These are phyloP conservation scores for Cassiopea andromeda DNA, from an alignment of 30 jellyfish, hydroid and myxozoan genomes.

Conservation along the genomic window DNA sequence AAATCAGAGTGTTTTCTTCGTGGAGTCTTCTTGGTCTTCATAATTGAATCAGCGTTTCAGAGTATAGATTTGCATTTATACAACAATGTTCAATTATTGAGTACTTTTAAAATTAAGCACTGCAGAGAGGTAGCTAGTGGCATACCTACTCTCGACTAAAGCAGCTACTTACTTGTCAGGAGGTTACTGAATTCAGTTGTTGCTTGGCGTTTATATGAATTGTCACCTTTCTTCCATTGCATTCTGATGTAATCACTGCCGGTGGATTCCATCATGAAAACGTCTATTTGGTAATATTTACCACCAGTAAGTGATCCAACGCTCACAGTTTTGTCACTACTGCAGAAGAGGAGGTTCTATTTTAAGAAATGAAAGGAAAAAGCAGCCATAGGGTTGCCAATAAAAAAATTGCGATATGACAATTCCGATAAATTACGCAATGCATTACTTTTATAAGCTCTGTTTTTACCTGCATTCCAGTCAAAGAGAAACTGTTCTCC, in stretches of 20 bases:
- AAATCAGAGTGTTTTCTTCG: neutral
- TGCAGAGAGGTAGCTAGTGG: no score
- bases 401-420: no score
- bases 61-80: neutral
- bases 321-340: neutral
- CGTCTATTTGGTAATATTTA: conserved; percentile 4
- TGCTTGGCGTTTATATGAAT: neutral
- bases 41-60: neutral
- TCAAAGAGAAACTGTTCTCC: no score
- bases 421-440: no score
- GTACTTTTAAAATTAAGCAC: no score
- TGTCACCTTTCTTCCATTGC: neutral
- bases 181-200: conserved; percentile 1
- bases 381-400: no score
- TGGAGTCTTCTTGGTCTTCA: neutral
- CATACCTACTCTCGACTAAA: neutral
- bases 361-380: no score
- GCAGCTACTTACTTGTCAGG: neutral
- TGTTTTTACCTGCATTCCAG: no score
- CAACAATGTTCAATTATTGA: neutral
- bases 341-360: neutral
- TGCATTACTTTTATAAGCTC: no score
- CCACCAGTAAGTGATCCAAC: conserved; percentile 2
- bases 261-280: neutral
- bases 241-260: conserved; percentile 9